Evolutionary conservation across 2,888 invertebrate genomes (phyloP).

Genomic region (Caenorhabditis sinica): DNA sequence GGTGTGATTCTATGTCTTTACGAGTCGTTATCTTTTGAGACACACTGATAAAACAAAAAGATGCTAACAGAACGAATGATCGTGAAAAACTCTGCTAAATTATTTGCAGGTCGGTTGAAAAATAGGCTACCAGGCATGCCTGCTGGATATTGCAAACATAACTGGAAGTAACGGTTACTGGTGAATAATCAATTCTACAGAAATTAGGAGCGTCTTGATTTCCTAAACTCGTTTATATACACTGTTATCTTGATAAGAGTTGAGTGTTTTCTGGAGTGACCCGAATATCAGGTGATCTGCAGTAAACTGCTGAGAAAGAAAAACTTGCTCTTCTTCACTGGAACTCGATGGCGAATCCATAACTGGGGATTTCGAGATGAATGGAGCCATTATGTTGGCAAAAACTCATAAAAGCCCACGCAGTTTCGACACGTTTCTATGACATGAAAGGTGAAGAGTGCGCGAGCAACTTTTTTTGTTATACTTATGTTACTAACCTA

Average conservation of each 20-base stretch:
- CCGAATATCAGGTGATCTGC: constrained; percentile 31
- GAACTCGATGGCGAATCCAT: constrained; percentile 29
- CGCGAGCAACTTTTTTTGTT: background rate
- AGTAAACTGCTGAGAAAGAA: background rate
- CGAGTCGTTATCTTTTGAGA: constrained; percentile 22
- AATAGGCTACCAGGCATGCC: no score
- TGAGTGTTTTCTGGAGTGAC: constrained; percentile 46
- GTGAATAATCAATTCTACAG: no score
- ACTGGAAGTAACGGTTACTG: no score
- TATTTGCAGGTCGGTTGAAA: no score
- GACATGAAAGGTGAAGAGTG: background rate
- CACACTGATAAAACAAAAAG: constrained; percentile 39
- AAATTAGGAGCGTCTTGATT: background rate
- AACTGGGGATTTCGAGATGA: constrained; percentile 16
- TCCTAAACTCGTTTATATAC: background rate
- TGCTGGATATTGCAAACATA: no score
- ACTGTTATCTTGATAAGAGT: constrained; percentile 19
- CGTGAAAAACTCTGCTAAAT: background rate
- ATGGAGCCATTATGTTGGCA: constrained; percentile 20
- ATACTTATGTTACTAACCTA: background rate
- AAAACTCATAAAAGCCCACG: background rate
- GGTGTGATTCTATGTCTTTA: constrained; percentile 53
- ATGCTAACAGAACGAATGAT: constrained; percentile 11
- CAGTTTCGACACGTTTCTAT: background rate
- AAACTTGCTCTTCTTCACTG: constrained; percentile 55